Percentiles rank a stretch among this genome's conserved stretches.
Conservation (phyloP, 2,113 vertebrate species). For the Rhegmatorhina hoffmannsi region DNA sequence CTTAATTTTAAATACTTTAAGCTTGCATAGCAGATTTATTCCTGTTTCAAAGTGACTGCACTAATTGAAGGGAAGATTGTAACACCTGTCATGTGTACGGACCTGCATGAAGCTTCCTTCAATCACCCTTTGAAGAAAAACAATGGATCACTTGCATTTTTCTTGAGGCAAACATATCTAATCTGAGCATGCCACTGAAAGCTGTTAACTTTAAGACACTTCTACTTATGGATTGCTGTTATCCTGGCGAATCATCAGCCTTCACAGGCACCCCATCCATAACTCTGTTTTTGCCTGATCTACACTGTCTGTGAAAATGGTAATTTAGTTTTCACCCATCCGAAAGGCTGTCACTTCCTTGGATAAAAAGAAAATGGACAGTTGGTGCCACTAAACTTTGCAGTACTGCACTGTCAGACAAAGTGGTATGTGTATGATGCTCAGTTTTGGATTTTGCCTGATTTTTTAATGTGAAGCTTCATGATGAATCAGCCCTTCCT, state of each 20-base stretch:
- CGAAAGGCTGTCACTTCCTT: not conserved
- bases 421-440: not conserved
- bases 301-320: not conserved
- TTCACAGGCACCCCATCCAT: not conserved
- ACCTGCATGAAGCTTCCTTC: slow-evolving; percentile 4
- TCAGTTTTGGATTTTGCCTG: not conserved
- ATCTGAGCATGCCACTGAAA: not conserved
- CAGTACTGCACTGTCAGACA: not conserved
- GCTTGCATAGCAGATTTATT: slow-evolving; percentile 38
- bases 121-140: slow-evolving; percentile 22
- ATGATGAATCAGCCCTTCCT: not conserved
- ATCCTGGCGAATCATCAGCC: slow-evolving; percentile 1
- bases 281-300: not conserved
- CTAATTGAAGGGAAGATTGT: slow-evolving; percentile 33
- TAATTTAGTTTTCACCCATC: not conserved
- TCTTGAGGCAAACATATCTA: slow-evolving; percentile 50
- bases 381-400: not conserved
- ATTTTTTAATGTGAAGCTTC: not conserved
- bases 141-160: not conserved
- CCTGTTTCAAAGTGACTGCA: slow-evolving; percentile 25
- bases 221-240: not conserved
- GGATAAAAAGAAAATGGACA: not conserved
- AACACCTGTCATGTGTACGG: slow-evolving; percentile 9
- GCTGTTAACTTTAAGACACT: slow-evolving; percentile 5
- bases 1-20: slow-evolving; percentile 48